phyloP scores from a whole-genome alignment of 64 coral and sea anemone genomes.

The Montipora cactus region DNA sequence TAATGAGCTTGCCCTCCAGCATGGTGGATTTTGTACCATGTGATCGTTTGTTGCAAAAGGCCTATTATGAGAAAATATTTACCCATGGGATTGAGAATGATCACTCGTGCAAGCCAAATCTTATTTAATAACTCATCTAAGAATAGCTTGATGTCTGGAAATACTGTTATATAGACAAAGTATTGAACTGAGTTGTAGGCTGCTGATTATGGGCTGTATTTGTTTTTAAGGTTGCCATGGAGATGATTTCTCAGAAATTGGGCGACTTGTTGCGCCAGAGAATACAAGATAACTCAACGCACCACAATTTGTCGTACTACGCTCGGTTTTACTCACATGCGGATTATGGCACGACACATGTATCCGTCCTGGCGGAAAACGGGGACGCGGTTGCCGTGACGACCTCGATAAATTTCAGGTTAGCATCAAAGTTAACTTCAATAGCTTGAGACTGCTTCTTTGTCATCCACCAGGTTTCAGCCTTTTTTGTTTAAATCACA shows the following conservation, averaged over 20 bases:
- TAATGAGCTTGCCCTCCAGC: too few species aligned
- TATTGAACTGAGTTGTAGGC: too few species aligned
- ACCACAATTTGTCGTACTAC: slow-evolving; percentile 64
- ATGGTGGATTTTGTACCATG: too few species aligned
- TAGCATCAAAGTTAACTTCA: neutral
- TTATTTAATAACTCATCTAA: too few species aligned
- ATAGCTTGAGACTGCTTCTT: neutral
- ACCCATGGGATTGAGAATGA: too few species aligned
- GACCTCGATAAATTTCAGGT: slow-evolving; percentile 76
- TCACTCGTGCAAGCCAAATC: too few species aligned
- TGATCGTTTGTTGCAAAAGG: too few species aligned
- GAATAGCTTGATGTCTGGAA: too few species aligned
- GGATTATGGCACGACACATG: slow-evolving; percentile 76
- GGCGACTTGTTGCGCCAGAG: slow-evolving; percentile 62
- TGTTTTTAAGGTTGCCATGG: neutral
- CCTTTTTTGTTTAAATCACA: too few species aligned
- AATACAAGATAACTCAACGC: slow-evolving; percentile 71
- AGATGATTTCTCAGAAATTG: neutral
- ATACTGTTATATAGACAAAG: too few species aligned
- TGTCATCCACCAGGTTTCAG: too few species aligned
- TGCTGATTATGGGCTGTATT: neutral
- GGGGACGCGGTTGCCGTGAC: slow-evolving; percentile 90
- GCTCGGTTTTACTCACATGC: slow-evolving; percentile 63
- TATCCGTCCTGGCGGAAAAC: slow-evolving; percentile 64
- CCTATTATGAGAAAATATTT: too few species aligned